Base-by-base conservation (phyloP, 2,888 invertebrate species). In the Agrilus mali region DNA sequence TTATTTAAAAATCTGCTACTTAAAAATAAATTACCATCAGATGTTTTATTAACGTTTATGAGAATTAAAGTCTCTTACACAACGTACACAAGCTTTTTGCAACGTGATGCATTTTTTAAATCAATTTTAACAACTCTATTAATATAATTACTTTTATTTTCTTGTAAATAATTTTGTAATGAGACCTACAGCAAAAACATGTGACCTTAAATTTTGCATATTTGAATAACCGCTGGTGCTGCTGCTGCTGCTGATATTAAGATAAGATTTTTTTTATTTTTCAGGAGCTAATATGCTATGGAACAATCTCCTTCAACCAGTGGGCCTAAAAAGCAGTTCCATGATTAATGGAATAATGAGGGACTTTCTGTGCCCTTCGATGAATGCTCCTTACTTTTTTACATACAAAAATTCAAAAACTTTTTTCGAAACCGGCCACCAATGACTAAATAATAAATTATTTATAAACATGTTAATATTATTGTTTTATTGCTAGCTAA, bases 221-320 rank as follows among this genome's bases (percentile, higher is more conserved):
- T n/a, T n/a, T n/a, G n/a, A n/a, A n/a, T n/a, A n/a, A n/a, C n/a
- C n/a, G n/a, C n/a, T n/a, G n/a, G n/a, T n/a, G n/a, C n/a, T n/a
- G n/a, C n/a, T n/a, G n/a, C 27, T 27, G 2, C 10, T 27, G 8
- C 10, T 10, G 8, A 10, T 20, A 38, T 10, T 15, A 5, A 7
- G 10, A 38, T 8, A 33, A 31, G 16, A 43, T 31, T 15, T 42
- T 43, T 20, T 20, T 20, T 20, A 20, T 32, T 33, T 50, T 57
- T 58, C 66, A 82, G 82, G 74, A 35, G 82, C 82, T 1, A 82
- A 82, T 57, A 70, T 82, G 33, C 65, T 82, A 1, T 82, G 82
- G 82, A 82, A 82, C 66, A 82, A 82, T 57, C 68, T 83, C 47
- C 60, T 83, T 16, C 78, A 83, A 56, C 82, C 82, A 0, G 74